Conservation (phyloP, 35 echinoderm and acorn worm species). For the Lytechinus variegatus region DNA sequence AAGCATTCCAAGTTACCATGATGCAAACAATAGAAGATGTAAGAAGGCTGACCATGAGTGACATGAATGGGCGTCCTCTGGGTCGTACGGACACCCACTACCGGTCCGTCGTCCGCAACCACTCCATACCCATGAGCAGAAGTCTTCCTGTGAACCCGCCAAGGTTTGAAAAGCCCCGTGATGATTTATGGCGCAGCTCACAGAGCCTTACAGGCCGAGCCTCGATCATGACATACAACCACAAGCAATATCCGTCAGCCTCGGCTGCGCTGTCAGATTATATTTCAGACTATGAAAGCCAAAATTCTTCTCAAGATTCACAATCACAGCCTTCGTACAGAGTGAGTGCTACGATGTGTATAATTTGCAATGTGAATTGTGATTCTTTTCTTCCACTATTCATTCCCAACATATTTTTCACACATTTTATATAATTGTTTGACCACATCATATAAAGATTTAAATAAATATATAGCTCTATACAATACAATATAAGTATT, state of each 20-base stretch:
- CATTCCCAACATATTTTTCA: too few relatives aligned
- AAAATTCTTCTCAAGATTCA: background rate
- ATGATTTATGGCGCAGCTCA: constrained; percentile 57
- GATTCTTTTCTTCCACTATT: too few relatives aligned
- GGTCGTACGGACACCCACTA: background rate
- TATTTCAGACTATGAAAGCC: constrained; percentile 65
- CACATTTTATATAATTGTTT: too few relatives aligned
- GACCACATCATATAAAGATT: too few relatives aligned
- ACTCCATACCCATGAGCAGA: constrained; percentile 13
- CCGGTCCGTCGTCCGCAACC: background rate
- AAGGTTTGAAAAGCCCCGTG: background rate
- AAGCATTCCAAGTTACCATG: background rate
- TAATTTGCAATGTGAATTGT: too few relatives aligned
- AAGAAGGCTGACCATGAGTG: background rate
- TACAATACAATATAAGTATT: too few relatives aligned
- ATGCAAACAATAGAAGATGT: background rate
- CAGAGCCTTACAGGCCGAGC: constrained; percentile 66
- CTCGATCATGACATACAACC: constrained; percentile 61
- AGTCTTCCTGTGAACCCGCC: background rate
- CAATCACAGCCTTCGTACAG: background rate
- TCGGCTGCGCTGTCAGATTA: constrained; percentile 68
- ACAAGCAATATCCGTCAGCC: constrained; percentile 70
- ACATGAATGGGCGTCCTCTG: background rate
- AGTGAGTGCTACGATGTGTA: background rate
- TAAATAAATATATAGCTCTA: too few relatives aligned